phyloP scores from a whole-genome alignment of 2,113 vertebrate species.

The Cyphomyrus discorhynchus region DNA sequence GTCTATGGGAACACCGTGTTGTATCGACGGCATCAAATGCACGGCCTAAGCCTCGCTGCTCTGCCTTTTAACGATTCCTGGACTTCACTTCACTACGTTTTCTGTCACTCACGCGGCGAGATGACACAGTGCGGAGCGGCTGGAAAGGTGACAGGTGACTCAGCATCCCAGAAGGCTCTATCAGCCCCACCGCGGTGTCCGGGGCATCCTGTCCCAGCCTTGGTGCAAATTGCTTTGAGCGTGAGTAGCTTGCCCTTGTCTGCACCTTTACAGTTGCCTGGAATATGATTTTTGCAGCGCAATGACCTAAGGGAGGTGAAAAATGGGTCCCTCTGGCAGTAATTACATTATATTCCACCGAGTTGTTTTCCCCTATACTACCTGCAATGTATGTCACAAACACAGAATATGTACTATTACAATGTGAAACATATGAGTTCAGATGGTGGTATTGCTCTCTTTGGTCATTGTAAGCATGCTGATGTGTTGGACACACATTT shows the following conservation, averaged over 20 bases:
- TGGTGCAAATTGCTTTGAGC: neutral
- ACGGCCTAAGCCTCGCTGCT: neutral
- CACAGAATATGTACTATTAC: neutral
- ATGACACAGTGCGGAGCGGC: neutral
- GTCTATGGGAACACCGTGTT: neutral
- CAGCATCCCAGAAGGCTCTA: neutral
- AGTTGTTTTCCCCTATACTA: neutral
- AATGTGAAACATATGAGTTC: neutral
- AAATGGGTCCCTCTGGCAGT: neutral
- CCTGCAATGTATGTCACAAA: neutral
- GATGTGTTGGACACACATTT: neutral
- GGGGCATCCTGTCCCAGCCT: neutral
- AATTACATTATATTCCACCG: neutral
- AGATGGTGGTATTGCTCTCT: neutral
- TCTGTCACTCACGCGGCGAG: neutral
- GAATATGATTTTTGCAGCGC: neutral
- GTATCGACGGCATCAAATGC: neutral
- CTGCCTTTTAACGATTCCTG: neutral
- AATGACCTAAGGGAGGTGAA: neutral
- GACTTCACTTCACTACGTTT: neutral
- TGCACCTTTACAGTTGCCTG: neutral
- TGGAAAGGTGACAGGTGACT: slow-evolving; percentile 7
- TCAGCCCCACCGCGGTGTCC: neutral
- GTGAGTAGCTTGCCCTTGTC: neutral
- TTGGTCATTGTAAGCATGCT: neutral